Evolutionary conservation across 2,113 vertebrate genomes (phyloP).

Genomic region (Chaenogobius annularis): DNA sequence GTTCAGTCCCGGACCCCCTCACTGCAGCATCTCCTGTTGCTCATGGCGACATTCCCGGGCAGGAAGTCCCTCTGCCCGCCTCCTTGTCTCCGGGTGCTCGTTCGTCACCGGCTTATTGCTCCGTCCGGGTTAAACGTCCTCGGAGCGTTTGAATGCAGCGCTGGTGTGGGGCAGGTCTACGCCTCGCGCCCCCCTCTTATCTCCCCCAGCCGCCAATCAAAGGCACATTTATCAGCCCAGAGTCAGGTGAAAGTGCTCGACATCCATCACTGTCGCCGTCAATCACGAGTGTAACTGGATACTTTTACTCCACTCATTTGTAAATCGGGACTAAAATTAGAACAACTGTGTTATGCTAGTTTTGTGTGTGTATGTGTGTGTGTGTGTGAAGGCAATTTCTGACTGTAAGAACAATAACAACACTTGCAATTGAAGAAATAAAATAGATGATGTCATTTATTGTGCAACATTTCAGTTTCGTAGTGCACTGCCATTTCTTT

Average conservation of each 20-base stretch:
- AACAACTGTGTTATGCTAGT: background rate
- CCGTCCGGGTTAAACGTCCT: constrained; percentile 44
- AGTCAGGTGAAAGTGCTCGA: constrained; percentile 65
- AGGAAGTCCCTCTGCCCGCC: background rate
- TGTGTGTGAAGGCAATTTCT: too few species aligned
- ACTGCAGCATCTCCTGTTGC: background rate
- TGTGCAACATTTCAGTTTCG: too few species aligned
- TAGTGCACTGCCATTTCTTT: too few species aligned
- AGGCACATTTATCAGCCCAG: constrained; percentile 63
- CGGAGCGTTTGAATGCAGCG: constrained; percentile 25
- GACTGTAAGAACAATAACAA: too few species aligned
- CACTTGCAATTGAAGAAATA: too few species aligned
- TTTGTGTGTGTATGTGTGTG: too few species aligned
- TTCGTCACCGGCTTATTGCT: background rate
- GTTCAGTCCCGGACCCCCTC: background rate
- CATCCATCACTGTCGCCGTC: constrained; percentile 42
- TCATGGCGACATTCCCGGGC: background rate
- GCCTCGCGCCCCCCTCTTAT: constrained; percentile 39
- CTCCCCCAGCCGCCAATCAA: constrained; percentile 60
- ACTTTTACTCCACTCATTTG: background rate
- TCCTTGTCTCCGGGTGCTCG: background rate
- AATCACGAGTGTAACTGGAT: background rate
- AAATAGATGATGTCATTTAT: too few species aligned
- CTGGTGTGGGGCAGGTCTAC: constrained; percentile 9
- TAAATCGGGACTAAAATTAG: background rate